These are phyloP conservation scores for Colostygia pectinataria DNA, from an alignment of 2,888 invertebrate species.

Conservation along the genomic window DNA sequence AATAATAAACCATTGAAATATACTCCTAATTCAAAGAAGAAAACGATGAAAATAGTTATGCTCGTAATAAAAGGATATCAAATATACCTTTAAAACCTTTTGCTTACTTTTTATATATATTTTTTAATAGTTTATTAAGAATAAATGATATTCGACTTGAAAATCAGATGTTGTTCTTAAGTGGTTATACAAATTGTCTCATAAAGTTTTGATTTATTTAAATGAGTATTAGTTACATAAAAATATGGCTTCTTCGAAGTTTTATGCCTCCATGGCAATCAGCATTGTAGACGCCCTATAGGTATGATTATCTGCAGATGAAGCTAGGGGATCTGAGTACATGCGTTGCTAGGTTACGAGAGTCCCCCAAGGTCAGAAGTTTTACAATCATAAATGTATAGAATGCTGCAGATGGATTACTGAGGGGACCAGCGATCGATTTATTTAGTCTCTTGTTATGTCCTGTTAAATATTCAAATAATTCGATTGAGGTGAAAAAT, in stretches of 20 bases:
- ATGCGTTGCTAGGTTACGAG: constrained; percentile 78
- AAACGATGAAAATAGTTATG: too few relatives aligned
- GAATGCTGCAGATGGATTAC: constrained; percentile 45
- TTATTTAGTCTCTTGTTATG: constrained; percentile 47
- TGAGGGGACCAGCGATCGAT: constrained; percentile 59
- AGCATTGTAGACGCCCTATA: constrained; percentile 66
- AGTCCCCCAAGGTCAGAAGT: constrained; percentile 76
- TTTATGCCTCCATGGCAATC: constrained; percentile 57
- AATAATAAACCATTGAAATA: too few relatives aligned
- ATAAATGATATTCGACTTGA: too few relatives aligned
- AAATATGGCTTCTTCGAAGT: neutral
- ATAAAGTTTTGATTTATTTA: too few relatives aligned
- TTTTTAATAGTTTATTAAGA: too few relatives aligned
- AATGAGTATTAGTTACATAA: too few relatives aligned
- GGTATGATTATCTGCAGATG: constrained; percentile 74
- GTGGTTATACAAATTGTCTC: too few relatives aligned
- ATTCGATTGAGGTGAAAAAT: constrained; percentile 20
- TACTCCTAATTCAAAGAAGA: too few relatives aligned
- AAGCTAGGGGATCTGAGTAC: constrained; percentile 72
- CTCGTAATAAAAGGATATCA: too few relatives aligned
- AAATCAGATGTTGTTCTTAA: too few relatives aligned
- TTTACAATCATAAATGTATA: constrained; percentile 65
- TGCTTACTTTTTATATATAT: too few relatives aligned
- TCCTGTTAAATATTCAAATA: constrained; percentile 37
- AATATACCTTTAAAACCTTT: too few relatives aligned